Percentiles rank a stretch among this genome's conserved stretches.
phyloP scores from a whole-genome alignment of 2,113 vertebrate genomes.

The Malaclemys terrapin region DNA sequence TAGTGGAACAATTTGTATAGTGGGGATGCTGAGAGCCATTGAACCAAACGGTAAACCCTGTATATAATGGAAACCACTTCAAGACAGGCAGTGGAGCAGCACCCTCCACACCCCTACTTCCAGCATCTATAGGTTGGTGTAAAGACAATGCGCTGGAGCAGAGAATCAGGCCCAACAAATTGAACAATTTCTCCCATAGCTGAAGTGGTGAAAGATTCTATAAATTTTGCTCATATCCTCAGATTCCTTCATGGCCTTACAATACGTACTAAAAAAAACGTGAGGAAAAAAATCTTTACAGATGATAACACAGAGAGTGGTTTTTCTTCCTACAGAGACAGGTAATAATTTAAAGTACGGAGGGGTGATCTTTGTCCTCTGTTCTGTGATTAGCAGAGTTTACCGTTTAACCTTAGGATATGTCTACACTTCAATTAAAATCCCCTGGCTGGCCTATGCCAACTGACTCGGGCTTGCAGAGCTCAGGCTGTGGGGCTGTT shows the following conservation, averaged over 20 bases:
- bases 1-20: too few relatives aligned
- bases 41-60: too few relatives aligned
- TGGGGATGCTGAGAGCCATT: too few relatives aligned
- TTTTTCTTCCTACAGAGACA: not conserved
- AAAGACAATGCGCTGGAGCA: not conserved
- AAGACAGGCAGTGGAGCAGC: not conserved
- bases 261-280: not conserved
- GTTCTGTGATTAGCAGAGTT: not conserved
- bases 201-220: not conserved
- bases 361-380: not conserved
- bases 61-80: not conserved
- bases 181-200: not conserved
- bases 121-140: not conserved
- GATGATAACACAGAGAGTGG: not conserved
- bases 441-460: not conserved
- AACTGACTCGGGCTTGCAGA: not conserved
- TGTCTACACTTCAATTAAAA: not conserved
- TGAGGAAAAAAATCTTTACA: rapidly evolving
- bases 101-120: too few relatives aligned
- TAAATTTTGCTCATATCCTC: not conserved
- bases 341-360: not conserved
- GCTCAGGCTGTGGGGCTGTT: not conserved
- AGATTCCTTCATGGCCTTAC: not conserved
- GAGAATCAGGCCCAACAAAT: not conserved
- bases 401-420: not conserved